These are phyloP conservation scores for Kryptopterus vitreolus DNA, from an alignment of 2,797 vertebrate genomes.

Conservation along the genomic window DNA sequence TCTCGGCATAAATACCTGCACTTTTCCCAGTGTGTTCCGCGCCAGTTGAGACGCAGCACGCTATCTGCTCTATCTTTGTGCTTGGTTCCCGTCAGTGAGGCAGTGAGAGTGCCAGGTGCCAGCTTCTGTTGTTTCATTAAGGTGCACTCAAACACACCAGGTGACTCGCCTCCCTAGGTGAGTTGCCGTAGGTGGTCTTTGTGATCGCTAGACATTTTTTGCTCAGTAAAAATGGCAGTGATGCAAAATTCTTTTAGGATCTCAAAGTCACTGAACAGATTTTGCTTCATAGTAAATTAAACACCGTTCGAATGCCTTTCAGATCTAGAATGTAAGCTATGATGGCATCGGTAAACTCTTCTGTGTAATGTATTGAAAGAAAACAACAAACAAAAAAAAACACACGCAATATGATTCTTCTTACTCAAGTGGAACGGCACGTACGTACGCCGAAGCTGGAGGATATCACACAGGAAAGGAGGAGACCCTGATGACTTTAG, in stretches of 20 bases:
- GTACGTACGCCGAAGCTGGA: conserved; percentile 13
- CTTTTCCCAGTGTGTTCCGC: conserved; percentile 51
- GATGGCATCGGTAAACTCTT: neutral
- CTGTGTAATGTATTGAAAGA: neutral
- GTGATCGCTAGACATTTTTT: conserved; percentile 16
- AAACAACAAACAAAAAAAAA: neutral
- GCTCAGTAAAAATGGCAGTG: neutral
- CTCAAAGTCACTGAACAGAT: neutral
- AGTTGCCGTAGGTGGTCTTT: conserved; percentile 38
- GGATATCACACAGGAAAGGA: conserved; percentile 42
- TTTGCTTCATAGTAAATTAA: neutral
- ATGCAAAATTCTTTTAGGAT: neutral
- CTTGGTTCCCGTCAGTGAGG: conserved; percentile 44
- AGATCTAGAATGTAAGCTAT: neutral
- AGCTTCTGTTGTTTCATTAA: conserved; percentile 26
- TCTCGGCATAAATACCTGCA: conserved; percentile 53
- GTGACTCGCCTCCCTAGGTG: neutral
- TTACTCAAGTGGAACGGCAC: conserved; percentile 36
- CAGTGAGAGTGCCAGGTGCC: conserved; percentile 32
- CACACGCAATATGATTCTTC: neutral
- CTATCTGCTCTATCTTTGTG: conserved; percentile 53
- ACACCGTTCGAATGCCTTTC: neutral
- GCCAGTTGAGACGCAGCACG: conserved; percentile 40
- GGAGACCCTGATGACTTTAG: conserved; percentile 34
- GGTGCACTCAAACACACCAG: conserved; percentile 20